phyloP scores from a whole-genome alignment of 2,113 vertebrate genomes.

The Naja naja region DNA sequence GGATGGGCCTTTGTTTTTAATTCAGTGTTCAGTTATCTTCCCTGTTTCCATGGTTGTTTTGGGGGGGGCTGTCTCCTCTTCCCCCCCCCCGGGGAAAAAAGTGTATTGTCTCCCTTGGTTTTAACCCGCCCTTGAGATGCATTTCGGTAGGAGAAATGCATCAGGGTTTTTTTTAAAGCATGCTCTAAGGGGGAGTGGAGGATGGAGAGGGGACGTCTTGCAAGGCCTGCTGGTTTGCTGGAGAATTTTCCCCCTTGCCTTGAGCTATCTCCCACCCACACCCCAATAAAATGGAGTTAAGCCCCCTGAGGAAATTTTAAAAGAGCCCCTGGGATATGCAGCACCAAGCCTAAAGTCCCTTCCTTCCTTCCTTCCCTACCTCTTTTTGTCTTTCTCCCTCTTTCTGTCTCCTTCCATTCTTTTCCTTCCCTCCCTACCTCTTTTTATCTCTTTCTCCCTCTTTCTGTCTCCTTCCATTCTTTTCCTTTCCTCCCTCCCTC shows the following conservation, averaged over 20 bases:
- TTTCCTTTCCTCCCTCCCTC: no score
- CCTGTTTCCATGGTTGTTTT: no score
- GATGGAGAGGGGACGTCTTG: neutral
- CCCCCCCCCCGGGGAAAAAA: no score
- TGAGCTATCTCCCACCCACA: neutral
- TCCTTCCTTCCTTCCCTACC: no score
- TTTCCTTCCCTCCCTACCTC: no score
- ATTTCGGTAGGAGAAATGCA: neutral
- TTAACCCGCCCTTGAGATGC: neutral
- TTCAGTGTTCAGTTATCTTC: neutral
- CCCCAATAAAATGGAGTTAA: neutral
- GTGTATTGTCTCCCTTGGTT: neutral
- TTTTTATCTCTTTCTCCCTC: no score
- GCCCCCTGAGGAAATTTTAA: neutral
- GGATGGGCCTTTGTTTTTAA: neutral
- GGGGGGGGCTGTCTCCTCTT: neutral
- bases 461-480: no score
- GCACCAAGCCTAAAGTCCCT: neutral
- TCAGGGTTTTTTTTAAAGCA: neutral
- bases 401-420: no score
- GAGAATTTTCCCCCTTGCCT: neutral
- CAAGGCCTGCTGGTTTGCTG: neutral
- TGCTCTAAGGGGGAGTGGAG: neutral
- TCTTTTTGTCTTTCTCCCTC: no score
- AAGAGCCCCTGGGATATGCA: no score